A percentile compares a stretch with the other conserved stretches of the same genome.
These are phyloP conservation scores for Indri indri DNA, from an alignment of 2,113 vertebrate species.

Conservation along the genomic window DNA sequence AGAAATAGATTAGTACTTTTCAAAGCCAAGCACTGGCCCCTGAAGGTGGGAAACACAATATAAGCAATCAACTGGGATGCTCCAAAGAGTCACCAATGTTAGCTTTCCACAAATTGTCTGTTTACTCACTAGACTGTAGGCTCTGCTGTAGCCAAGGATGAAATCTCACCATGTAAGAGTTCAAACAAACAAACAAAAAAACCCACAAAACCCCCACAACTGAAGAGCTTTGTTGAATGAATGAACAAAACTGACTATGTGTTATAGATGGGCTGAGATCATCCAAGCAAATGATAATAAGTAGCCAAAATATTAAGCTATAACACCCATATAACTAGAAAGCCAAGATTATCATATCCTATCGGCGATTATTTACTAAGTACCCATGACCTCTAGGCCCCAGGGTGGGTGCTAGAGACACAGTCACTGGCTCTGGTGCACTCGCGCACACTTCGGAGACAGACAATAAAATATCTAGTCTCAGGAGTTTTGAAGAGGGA, in stretches of 20 bases:
- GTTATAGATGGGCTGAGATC: neutral
- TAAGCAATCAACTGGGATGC: neutral
- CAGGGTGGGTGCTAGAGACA: neutral
- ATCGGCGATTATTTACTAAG: neutral
- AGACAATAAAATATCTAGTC: neutral
- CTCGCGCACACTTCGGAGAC: neutral
- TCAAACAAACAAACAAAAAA: neutral
- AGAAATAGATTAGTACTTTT: neutral
- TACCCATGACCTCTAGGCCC: neutral
- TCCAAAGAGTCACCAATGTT: neutral
- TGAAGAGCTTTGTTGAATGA: neutral
- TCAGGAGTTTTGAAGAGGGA: neutral
- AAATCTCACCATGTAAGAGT: neutral
- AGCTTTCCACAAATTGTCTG: neutral
- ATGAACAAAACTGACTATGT: neutral
- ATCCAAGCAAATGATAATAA: neutral
- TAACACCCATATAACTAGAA: neutral
- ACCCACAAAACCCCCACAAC: neutral
- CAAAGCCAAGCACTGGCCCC: neutral
- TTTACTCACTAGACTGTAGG: neutral
- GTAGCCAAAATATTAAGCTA: neutral
- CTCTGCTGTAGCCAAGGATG: neutral
- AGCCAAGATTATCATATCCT: neutral
- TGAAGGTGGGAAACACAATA: neutral
- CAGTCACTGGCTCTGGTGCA: neutral